phyloP scores from a whole-genome alignment of 2,888 invertebrate species.

The Camponotus fellah region DNA sequence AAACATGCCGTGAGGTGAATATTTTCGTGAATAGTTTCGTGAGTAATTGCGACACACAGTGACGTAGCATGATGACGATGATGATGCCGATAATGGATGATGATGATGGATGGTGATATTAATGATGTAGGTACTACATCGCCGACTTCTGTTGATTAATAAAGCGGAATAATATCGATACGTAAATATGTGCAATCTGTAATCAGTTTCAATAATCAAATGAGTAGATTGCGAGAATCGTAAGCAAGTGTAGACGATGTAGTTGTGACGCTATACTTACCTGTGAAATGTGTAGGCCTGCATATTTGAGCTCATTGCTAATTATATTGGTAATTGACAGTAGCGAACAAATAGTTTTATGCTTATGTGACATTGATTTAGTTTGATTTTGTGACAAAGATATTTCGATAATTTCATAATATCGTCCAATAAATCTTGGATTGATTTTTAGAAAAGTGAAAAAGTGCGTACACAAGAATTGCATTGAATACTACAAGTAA shows the following conservation, averaged over 20 bases:
- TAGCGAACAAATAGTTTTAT: constrained; percentile 5
- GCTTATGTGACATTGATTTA: not conserved
- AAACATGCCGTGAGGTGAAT: constrained; percentile 37
- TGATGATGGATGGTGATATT: constrained; percentile 17
- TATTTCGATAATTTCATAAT: not conserved
- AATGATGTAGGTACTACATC: constrained; percentile 34
- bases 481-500: not conserved
- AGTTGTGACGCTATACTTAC: constrained; percentile 36
- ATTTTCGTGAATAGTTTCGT: constrained; percentile 20
- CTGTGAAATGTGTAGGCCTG: constrained; percentile 5
- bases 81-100: constrained; percentile 14
- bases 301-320: constrained; percentile 55
- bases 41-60: constrained; percentile 16
- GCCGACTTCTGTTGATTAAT: constrained; percentile 37
- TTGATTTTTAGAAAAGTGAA: not conserved
- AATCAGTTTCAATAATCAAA: constrained; percentile 8
- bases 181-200: not conserved
- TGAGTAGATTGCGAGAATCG: constrained; percentile 3
- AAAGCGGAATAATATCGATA: constrained; percentile 24
- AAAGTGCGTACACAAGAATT: not conserved
- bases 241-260: constrained; percentile 50
- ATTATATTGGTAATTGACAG: constrained; percentile 8
- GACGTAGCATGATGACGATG: not conserved
- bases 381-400: not conserved
- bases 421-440: not conserved